These are phyloP conservation scores for Sinelater perroti DNA, from an alignment of 2,888 invertebrate species.

Conservation along the genomic window DNA sequence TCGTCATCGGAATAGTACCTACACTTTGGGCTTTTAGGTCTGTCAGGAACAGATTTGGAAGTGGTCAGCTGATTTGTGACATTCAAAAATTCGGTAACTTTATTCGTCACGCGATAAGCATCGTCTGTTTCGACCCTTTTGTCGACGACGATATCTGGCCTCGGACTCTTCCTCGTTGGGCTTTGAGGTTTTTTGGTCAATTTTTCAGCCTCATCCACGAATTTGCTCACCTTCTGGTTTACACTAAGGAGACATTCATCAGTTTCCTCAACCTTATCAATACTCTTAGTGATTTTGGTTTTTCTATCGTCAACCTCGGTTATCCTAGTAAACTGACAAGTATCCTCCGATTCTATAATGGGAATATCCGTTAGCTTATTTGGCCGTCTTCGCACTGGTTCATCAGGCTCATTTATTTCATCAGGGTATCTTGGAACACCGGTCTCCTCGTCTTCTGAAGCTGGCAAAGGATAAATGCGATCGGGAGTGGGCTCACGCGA, in stretches of 20 bases:
- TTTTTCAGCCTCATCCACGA: conserved; percentile 58
- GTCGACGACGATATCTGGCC: conserved; percentile 65
- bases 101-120: conserved; percentile 73
- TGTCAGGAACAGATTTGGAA: conserved; percentile 40
- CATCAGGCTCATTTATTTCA: conserved; percentile 78
- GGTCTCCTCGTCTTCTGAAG: conserved; percentile 66
- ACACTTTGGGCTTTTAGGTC: conserved; percentile 54
- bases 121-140: conserved; percentile 68
- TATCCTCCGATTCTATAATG: conserved; percentile 68
- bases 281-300: conserved; percentile 51
- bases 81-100: conserved; percentile 72
- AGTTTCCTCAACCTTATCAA: conserved; percentile 58
- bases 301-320: conserved; percentile 32
- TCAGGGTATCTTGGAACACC: conserved; percentile 77
- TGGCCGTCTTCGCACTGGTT: conserved; percentile 62
- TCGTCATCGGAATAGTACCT: conserved; percentile 50
- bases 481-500: conserved; percentile 80
- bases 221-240: conserved; percentile 65
- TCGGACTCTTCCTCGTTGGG: conserved; percentile 56
- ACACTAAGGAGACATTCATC: conserved; percentile 67
- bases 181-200: conserved; percentile 47
- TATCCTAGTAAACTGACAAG: conserved; percentile 40
- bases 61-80: conserved; percentile 58
- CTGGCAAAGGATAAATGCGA: conserved; percentile 73
- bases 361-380: conserved; percentile 62